A percentile compares a stretch with the other conserved stretches of the same genome.
phyloP scores from a whole-genome alignment of 2,797 vertebrate species.

The Coracias cyanogaster region DNA sequence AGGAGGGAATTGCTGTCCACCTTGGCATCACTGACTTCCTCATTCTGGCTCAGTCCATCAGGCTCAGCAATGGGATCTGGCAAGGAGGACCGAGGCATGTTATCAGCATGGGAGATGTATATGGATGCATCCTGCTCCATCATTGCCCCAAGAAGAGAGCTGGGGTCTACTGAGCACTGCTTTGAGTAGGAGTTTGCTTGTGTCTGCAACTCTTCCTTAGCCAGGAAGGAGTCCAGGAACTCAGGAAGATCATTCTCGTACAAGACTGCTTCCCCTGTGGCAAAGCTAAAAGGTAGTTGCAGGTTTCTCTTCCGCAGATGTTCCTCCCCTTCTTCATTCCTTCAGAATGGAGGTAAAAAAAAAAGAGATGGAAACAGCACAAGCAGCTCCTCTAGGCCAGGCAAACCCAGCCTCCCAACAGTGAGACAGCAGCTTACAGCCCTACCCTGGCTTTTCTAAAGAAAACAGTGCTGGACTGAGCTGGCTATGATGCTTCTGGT shows the following conservation, averaged over 20 bases:
- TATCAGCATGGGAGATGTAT: constrained; percentile 76
- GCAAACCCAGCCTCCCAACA: not conserved
- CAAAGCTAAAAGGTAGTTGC: constrained; percentile 85
- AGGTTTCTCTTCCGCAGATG: constrained; percentile 83
- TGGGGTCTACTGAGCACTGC: constrained; percentile 66
- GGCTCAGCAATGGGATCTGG: not conserved
- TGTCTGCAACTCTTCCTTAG: constrained; percentile 70
- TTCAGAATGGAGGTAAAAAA: not conserved
- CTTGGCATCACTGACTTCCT: not conserved
- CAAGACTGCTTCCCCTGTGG: constrained; percentile 85
- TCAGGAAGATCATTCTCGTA: constrained; percentile 77
- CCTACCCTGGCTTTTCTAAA: not conserved
- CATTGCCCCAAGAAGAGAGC: constrained; percentile 81
- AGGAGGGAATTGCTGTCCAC: constrained; percentile 68
- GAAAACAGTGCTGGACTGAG: not conserved
- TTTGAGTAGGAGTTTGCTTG: constrained; percentile 50
- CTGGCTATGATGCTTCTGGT: not conserved
- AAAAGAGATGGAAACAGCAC: not conserved
- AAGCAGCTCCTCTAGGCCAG: not conserved
- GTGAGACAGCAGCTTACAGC: not conserved
- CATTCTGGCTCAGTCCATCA: accelerated
- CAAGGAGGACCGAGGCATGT: constrained; percentile 41
- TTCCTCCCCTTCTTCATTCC: constrained; percentile 88
- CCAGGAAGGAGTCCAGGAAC: constrained; percentile 56
- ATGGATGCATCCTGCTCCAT: constrained; percentile 86